phyloP scores from a whole-genome alignment of 2,888 invertebrate genomes.

The Latheticus oryzae region DNA sequence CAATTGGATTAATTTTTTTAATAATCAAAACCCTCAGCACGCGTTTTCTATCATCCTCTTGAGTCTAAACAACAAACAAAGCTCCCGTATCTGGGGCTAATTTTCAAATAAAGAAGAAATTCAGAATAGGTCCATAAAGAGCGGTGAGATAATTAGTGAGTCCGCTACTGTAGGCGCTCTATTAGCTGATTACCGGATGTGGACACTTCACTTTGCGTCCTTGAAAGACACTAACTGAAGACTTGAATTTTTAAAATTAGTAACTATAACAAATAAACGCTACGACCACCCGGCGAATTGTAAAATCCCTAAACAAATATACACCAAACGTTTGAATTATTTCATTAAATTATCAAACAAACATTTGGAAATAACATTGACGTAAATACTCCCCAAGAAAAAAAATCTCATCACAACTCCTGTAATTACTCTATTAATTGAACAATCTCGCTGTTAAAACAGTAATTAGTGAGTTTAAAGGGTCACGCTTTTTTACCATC shows the following conservation, averaged over 20 bases:
- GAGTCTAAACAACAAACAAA: conserved; percentile 13
- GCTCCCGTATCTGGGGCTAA: conserved; percentile 9
- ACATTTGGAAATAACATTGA: conserved; percentile 35
- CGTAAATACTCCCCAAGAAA: too few species aligned
- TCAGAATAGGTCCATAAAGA: conserved; percentile 28
- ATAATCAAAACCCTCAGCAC: not conserved
- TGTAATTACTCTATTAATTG: conserved; percentile 48
- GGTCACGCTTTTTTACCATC: conserved; percentile 12
- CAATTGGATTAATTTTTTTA: too few species aligned
- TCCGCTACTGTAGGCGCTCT: conserved; percentile 55
- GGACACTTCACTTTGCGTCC: conserved; percentile 56
- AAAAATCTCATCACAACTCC: conserved; percentile 21
- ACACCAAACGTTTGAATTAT: conserved; percentile 27
- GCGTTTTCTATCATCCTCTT: not conserved
- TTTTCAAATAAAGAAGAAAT: conserved; percentile 33
- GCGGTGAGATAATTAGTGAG: conserved; percentile 52
- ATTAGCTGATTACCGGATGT: conserved; percentile 60
- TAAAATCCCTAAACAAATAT: conserved; percentile 36
- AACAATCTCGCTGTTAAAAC: conserved; percentile 48
- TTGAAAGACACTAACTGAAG: conserved; percentile 43
- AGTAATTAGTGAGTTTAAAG: conserved; percentile 44
- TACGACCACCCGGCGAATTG: conserved; percentile 27
- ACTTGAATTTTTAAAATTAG: conserved; percentile 34
- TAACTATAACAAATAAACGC: conserved; percentile 30
- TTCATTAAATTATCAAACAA: conserved; percentile 40